Conservation (phyloP, 2,113 vertebrate species). For the Micromys minutus region DNA sequence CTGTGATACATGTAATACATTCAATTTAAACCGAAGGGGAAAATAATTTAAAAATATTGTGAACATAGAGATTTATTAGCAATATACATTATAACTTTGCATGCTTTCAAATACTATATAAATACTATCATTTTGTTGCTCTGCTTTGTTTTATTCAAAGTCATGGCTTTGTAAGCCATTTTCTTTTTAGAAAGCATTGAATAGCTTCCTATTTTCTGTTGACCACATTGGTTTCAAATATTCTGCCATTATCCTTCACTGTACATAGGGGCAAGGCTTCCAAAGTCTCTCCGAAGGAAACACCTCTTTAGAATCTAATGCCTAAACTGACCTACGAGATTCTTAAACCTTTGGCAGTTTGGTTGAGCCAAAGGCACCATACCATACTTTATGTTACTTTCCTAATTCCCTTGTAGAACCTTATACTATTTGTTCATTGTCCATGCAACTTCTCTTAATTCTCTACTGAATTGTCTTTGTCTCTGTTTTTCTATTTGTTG, state of each 20-base stretch:
- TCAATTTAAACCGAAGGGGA: not conserved
- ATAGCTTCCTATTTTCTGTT: not conserved
- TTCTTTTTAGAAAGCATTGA: not conserved
- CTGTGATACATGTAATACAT: not conserved
- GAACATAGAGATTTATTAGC: not conserved
- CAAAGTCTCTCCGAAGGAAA: not conserved
- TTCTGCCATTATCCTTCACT: not conserved
- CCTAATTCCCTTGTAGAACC: not conserved
- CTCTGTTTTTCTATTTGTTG: not conserved
- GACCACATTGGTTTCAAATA: not conserved
- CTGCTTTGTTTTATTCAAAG: constrained; percentile 39
- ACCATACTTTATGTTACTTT: not conserved
- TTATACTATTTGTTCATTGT: not conserved
- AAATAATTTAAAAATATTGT: not conserved
- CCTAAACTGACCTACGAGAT: not conserved
- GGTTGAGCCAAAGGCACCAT: not conserved
- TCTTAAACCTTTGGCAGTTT: not conserved
- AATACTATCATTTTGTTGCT: not conserved
- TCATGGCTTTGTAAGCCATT: not conserved
- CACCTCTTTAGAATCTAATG: not conserved
- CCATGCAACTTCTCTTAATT: not conserved
- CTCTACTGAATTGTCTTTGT: not conserved
- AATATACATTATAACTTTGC: not conserved
- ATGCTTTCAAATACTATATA: constrained; percentile 35
- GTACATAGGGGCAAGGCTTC: not conserved